Percentiles rank a stretch among this genome's conserved stretches.
phyloP scores from a whole-genome alignment of 2,888 invertebrate genomes.

The Lasioglossum zephyrum region DNA sequence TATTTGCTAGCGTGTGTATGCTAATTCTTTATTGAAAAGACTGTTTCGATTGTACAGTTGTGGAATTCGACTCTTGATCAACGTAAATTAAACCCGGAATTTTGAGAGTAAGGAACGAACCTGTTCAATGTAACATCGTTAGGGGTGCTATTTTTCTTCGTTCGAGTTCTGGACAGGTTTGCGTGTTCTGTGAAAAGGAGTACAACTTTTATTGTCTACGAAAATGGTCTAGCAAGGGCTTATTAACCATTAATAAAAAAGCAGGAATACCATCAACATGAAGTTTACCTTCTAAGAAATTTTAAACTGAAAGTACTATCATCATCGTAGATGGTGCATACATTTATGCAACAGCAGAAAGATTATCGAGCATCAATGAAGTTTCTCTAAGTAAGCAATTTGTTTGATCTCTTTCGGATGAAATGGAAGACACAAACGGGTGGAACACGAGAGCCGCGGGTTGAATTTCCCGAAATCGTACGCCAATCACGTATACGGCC shows the following conservation, averaged over 20 bases:
- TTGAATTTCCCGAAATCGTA: neutral
- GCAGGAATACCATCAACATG: neutral
- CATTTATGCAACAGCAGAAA: too few relatives aligned
- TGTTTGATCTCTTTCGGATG: neutral
- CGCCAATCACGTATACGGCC: conserved; percentile 7
- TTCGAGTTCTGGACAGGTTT: neutral
- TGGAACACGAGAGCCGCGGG: neutral
- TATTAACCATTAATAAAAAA: neutral
- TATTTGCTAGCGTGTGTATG: neutral
- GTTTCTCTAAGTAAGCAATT: neutral
- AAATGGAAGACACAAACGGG: neutral
- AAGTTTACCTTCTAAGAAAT: neutral
- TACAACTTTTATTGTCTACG: neutral
- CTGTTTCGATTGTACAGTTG: neutral
- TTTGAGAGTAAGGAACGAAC: neutral
- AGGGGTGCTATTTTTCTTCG: neutral
- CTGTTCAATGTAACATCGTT: neutral
- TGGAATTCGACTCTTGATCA: neutral
- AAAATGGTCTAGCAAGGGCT: neutral
- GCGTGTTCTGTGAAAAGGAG: neutral
- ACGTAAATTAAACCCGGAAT: neutral
- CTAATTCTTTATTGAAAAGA: neutral
- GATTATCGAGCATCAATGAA: neutral
- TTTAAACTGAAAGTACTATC: neutral
- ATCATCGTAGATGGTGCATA: neutral